These are phyloP conservation scores for Abscondita cerata DNA, from an alignment of 2,888 invertebrate genomes.

Conservation along the genomic window DNA sequence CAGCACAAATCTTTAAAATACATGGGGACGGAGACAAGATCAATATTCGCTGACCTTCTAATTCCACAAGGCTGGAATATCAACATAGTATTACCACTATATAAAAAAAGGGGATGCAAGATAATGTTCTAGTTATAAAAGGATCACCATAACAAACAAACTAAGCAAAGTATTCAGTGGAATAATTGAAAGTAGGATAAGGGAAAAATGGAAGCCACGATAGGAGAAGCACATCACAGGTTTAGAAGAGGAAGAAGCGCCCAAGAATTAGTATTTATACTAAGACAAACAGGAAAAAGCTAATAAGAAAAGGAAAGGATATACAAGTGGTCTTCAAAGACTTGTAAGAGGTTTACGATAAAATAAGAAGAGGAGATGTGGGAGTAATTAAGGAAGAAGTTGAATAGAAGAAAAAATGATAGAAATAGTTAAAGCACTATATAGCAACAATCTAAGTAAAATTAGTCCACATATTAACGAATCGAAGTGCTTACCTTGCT, in stretches of 20 bases:
- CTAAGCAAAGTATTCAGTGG: conserved; percentile 1
- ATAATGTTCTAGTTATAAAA: conserved; percentile 9
- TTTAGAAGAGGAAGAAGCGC: conserved; percentile 7
- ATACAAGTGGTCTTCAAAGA: conserved; percentile 5
- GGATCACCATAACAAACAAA: conserved; percentile 8
- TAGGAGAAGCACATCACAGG: conserved; percentile 6
- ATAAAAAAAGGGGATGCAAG: conserved; percentile 3
- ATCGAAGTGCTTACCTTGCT: not conserved
- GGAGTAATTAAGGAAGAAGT: conserved; percentile 12
- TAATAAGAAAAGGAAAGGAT: conserved; percentile 9
- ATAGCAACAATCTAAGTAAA: conserved; percentile 7
- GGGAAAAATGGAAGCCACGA: not conserved
- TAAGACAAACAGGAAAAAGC: not conserved
- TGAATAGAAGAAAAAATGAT: conserved; percentile 11
- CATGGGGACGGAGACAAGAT: too few species aligned
- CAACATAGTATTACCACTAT: not conserved
- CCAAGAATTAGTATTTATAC: not conserved
- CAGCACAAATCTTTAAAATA: not conserved
- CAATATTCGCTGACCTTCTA: not conserved
- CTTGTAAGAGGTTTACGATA: conserved; percentile 8
- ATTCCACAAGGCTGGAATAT: conserved; percentile 9
- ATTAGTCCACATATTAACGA: not conserved
- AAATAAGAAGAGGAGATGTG: conserved; percentile 9
- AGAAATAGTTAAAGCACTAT: conserved; percentile 8
- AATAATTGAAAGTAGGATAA: conserved; percentile 9